These are phyloP conservation scores for Nymphicus hollandicus DNA, from an alignment of 2,113 vertebrate species.

Conservation along the genomic window DNA sequence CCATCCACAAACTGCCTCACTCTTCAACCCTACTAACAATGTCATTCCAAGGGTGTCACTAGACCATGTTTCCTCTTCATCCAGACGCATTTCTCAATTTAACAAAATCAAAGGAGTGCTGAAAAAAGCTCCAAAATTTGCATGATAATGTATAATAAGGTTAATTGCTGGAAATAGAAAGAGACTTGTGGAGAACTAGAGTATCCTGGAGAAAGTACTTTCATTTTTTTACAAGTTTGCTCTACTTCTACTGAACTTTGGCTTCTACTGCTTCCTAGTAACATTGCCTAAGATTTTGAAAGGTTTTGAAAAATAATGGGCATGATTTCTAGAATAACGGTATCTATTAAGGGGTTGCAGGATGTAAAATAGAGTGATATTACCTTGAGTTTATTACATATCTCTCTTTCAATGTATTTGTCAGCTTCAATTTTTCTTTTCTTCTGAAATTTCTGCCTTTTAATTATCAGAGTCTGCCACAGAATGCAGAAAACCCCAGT, in stretches of 20 bases:
- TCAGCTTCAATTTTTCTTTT: conserved; percentile 43
- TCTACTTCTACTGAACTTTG: neutral
- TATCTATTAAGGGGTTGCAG: neutral
- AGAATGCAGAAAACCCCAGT: neutral
- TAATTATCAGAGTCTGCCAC: conserved; percentile 3
- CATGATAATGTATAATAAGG: neutral
- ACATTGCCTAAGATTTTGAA: neutral
- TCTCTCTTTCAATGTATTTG: conserved; percentile 26
- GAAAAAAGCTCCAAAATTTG: neutral
- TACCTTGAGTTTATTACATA: neutral
- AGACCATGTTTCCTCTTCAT: conserved; percentile 4
- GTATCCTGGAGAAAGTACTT: neutral
- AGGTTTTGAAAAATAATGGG: conserved; percentile 47
- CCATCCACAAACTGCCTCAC: neutral
- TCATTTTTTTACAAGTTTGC: neutral
- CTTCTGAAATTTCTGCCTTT: conserved; percentile 21
- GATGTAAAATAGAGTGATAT: neutral
- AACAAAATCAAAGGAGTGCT: conserved; percentile 12
- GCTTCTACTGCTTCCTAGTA: conserved; percentile 8
- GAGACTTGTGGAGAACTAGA: conserved; percentile 9
- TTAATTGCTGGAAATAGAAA: neutral
- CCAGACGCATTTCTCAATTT: conserved; percentile 45
- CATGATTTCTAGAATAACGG: conserved; percentile 23
- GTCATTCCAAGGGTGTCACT: neutral
- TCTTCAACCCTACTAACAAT: neutral